These are phyloP conservation scores for Hemistola chrysoprasaria DNA, from an alignment of 2,888 invertebrate species.

Conservation along the genomic window DNA sequence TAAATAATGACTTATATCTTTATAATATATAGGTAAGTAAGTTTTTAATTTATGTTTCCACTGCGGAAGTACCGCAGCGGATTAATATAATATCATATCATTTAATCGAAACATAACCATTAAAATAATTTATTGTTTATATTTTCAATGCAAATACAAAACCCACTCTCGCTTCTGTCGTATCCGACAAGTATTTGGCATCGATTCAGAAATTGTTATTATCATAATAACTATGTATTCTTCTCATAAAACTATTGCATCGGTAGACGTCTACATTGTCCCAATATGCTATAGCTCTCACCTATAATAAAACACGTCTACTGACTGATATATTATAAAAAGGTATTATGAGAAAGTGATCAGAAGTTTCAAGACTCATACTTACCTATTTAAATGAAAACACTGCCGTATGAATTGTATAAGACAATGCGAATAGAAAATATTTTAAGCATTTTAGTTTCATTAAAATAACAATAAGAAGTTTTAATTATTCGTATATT, in stretches of 20 bases:
- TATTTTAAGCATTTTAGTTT: conserved; percentile 25
- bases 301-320: conserved; percentile 60
- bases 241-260: conserved; percentile 71
- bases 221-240: conserved; percentile 59
- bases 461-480: conserved; percentile 43
- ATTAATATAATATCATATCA: conserved; percentile 42
- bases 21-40: conserved; percentile 17
- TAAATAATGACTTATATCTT: too few relatives aligned
- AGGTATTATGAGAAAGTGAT: too few relatives aligned
- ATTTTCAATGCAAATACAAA: conserved; percentile 56
- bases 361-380: too few relatives aligned
- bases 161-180: conserved; percentile 51
- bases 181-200: conserved; percentile 68
- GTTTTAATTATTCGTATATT: conserved; percentile 70
- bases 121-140: conserved; percentile 52
- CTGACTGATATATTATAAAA: too few relatives aligned
- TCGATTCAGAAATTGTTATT: conserved; percentile 69
- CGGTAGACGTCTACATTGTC: conserved; percentile 62
- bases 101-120: conserved; percentile 46
- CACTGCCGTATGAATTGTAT: too few relatives aligned
- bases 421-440: too few relatives aligned
- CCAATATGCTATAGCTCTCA: conserved; percentile 61
- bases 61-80: conserved; percentile 12
- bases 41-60: too few relatives aligned
- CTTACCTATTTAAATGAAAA: too few relatives aligned